Percentiles rank a stretch among this genome's conserved stretches.
These are phyloP conservation scores for Pungitius pungitius DNA, from an alignment of 2,113 vertebrate genomes.

Conservation along the genomic window DNA sequence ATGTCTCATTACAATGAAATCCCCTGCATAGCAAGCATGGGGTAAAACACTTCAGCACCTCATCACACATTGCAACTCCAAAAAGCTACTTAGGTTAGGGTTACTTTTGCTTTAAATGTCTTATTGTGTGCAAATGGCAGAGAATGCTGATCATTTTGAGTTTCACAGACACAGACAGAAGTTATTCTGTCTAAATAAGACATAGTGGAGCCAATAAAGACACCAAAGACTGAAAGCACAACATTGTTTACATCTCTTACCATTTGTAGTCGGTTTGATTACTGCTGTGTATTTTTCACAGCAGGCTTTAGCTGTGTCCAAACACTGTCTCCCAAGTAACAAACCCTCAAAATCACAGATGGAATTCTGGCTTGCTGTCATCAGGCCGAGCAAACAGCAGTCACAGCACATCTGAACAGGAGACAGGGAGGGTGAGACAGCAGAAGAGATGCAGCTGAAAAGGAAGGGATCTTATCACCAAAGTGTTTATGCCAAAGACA, in stretches of 20 bases:
- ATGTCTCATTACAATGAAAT: not conserved
- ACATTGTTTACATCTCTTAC: slow-evolving; percentile 29
- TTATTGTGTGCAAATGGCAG: slow-evolving; percentile 12
- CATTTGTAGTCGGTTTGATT: slow-evolving; percentile 5
- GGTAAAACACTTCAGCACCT: slow-evolving; percentile 1
- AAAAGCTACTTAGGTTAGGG: not conserved
- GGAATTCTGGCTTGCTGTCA: slow-evolving; percentile 69
- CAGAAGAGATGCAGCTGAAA: not conserved
- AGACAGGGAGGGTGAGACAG: not conserved
- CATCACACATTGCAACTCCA: not conserved
- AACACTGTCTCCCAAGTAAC: slow-evolving; percentile 83
- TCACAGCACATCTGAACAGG: slow-evolving; percentile 86
- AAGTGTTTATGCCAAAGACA: too few species aligned
- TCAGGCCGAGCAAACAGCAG: slow-evolving; percentile 88
- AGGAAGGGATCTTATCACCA: not conserved
- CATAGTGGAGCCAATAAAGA: slow-evolving; percentile 7
- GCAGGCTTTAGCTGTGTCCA: slow-evolving; percentile 83
- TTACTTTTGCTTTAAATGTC: too few species aligned
- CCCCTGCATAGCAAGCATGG: not conserved
- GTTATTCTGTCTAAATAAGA: slow-evolving; percentile 18
- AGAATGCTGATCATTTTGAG: not conserved
- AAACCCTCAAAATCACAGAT: slow-evolving; percentile 82
- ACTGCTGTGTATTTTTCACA: slow-evolving; percentile 65
- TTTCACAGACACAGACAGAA: not conserved
- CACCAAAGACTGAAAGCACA: not conserved